Conservation (phyloP, 1,140 invertebrate species). For the Macrotrachela quadricornifera region DNA sequence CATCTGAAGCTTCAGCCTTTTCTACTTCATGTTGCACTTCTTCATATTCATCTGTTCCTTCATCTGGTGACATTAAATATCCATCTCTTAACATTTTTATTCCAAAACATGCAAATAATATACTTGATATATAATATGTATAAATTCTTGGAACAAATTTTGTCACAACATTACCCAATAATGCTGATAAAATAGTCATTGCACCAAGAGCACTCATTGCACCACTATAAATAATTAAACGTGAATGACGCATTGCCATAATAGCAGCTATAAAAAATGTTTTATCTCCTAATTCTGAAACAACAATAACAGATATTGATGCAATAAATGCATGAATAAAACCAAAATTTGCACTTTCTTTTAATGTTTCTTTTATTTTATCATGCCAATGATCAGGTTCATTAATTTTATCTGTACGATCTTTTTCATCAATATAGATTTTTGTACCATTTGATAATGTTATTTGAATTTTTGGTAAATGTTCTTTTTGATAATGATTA, state of each 20-base stretch:
- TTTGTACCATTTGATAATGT: too few relatives aligned
- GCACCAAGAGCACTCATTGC: conserved; percentile 70
- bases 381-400: too few relatives aligned
- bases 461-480: too few relatives aligned
- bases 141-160: conserved; percentile 69
- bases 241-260: conserved; percentile 91
- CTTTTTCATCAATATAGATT: too few relatives aligned
- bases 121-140: conserved; percentile 82
- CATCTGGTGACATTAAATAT: conserved; percentile 74
- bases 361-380: too few relatives aligned
- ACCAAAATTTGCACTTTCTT: conserved; percentile 24
- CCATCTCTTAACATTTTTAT: conserved; percentile 92
- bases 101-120: conserved; percentile 84
- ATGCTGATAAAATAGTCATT: conserved; percentile 84
- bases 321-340: conserved; percentile 85
- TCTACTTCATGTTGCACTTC: conserved; percentile 81
- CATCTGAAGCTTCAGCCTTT: conserved; percentile 68
- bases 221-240: conserved; percentile 70
- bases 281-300: conserved; percentile 93
- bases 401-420: too few relatives aligned
- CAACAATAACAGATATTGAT: conserved; percentile 77
- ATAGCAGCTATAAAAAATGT: conserved; percentile 99
- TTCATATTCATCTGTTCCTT: conserved; percentile 84
- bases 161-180: conserved; percentile 39
- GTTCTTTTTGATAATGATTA: too few relatives aligned